Conservation (phyloP, 2,113 vertebrate genomes). For the Tragelaphus buxtoni region DNA sequence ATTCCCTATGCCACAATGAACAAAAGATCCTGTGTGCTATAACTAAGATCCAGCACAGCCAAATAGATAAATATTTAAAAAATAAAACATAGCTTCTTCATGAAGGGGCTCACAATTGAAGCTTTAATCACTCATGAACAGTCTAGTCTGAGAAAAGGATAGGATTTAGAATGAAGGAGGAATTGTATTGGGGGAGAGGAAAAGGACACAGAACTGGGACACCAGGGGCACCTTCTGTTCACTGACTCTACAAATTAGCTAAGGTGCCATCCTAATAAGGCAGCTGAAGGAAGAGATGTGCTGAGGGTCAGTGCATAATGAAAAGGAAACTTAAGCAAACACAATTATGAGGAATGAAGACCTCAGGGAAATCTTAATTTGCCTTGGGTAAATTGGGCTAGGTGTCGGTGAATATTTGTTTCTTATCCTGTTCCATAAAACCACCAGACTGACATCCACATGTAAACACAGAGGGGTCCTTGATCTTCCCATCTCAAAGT, state of each 20-base stretch:
- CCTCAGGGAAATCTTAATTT: constrained; percentile 12
- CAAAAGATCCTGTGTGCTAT: neutral
- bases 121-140: neutral
- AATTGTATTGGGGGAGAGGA: neutral
- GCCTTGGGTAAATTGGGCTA: constrained; percentile 30
- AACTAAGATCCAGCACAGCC: neutral
- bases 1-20: neutral
- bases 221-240: neutral
- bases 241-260: constrained; percentile 29
- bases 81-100: constrained; percentile 7
- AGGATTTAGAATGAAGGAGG: neutral
- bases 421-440: constrained; percentile 54
- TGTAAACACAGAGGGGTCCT: constrained; percentile 36
- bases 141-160: neutral
- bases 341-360: constrained; percentile 45
- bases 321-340: constrained; percentile 29
- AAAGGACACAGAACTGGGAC: neutral
- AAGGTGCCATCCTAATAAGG: constrained; percentile 33
- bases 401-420: constrained; percentile 52
- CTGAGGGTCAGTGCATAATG: constrained; percentile 59
- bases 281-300: constrained; percentile 3
- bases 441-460: constrained; percentile 49
- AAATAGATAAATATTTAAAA: neutral
- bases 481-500: constrained; percentile 28
- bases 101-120: neutral